phyloP scores from a whole-genome alignment of 1,140 invertebrate genomes.

The Colletes gigas region DNA sequence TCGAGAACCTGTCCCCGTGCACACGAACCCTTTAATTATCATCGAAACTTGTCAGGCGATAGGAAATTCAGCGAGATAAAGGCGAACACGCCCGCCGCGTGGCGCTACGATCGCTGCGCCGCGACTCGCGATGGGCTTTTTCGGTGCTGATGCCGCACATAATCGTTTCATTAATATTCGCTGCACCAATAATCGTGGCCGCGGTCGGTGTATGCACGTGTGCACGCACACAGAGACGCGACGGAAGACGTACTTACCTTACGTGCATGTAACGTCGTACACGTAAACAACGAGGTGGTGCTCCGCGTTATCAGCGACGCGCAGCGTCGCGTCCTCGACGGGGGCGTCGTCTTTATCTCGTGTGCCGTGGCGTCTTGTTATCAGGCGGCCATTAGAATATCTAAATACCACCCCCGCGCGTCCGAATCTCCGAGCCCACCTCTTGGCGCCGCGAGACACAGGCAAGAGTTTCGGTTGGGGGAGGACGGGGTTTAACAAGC shows the following conservation, averaged over 20 bases:
- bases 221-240: constrained; percentile 61
- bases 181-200: constrained; percentile 54
- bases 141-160: not conserved
- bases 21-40: not conserved
- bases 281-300: constrained; percentile 74
- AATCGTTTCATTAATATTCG: constrained; percentile 62
- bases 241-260: constrained; percentile 40
- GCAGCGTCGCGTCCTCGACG: constrained; percentile 75
- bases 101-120: no score
- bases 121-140: not conserved
- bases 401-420: constrained; percentile 78
- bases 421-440: constrained; percentile 43
- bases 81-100: not conserved
- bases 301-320: constrained; percentile 76
- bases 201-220: constrained; percentile 27
- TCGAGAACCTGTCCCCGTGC: not conserved
- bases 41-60: not conserved
- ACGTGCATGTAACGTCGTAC: constrained; percentile 56
- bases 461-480: no score
- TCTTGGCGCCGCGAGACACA: not conserved
- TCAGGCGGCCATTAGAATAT: constrained; percentile 80
- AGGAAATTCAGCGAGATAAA: not conserved
- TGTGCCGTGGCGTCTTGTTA: constrained; percentile 76
- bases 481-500: not conserved
- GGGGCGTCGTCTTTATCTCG: constrained; percentile 79